These are phyloP conservation scores for Tetramorium parvispinum DNA, from an alignment of 1,140 invertebrate genomes.

Conservation along the genomic window DNA sequence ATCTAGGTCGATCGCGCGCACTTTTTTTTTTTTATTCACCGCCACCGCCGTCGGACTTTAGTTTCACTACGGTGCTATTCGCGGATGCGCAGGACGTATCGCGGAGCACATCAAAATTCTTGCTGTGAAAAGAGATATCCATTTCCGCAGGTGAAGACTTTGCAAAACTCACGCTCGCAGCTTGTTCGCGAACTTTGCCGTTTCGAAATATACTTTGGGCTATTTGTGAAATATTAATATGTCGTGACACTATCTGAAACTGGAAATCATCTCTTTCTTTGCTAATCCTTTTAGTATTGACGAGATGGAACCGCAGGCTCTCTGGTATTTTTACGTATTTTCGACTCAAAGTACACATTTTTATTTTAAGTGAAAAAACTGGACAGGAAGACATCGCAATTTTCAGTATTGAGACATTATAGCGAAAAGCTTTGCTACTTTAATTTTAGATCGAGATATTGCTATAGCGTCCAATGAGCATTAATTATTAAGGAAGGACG, in stretches of 20 bases:
- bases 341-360: background rate
- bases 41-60: conserved; percentile 1
- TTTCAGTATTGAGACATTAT: background rate
- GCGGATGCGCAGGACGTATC: background rate
- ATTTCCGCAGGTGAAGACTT: background rate
- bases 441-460: background rate
- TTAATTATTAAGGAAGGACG: background rate
- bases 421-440: background rate
- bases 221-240: background rate
- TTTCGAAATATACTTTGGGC: background rate
- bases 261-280: background rate
- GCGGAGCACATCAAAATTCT: conserved; percentile 18
- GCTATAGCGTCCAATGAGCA: background rate
- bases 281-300: background rate
- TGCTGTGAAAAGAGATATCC: conserved; percentile 12
- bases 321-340: background rate
- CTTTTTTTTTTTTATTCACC: conserved; percentile 58
- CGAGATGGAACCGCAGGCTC: background rate
- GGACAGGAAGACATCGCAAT: background rate
- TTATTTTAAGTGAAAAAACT: background rate
- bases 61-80: conserved; percentile 30
- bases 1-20: conserved; percentile 65
- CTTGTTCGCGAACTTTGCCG: background rate
- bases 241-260: background rate
- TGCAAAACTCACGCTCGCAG: background rate